phyloP scores from a whole-genome alignment of 2,888 invertebrate genomes.

The Calameuta pallipes region DNA sequence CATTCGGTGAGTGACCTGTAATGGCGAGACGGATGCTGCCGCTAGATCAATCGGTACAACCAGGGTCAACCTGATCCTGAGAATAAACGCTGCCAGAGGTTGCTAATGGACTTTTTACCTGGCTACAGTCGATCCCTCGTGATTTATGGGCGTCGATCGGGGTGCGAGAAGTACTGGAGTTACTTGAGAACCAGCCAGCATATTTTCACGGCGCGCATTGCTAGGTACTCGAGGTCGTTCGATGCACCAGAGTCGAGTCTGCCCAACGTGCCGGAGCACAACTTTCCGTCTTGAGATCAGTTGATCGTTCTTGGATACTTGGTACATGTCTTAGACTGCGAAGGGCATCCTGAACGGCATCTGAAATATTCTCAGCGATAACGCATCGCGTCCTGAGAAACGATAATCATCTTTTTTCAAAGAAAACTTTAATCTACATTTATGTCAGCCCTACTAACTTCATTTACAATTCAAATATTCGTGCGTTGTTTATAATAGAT shows the following conservation, averaged over 20 bases:
- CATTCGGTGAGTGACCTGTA: neutral
- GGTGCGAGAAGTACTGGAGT: neutral
- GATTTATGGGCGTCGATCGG: neutral
- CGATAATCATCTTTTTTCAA: neutral
- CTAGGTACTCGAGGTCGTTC: slow-evolving; percentile 32
- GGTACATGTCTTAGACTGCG: neutral
- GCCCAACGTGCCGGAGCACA: neutral
- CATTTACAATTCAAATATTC: neutral
- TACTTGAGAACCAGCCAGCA: neutral
- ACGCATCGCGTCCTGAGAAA: neutral
- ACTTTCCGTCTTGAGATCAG: neutral
- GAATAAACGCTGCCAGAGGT: neutral
- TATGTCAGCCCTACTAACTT: neutral
- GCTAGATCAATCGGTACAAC: neutral
- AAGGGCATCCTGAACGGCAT: neutral
- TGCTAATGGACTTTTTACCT: neutral
- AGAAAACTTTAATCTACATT: neutral
- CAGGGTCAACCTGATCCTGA: neutral
- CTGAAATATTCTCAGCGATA: neutral
- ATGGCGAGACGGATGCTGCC: neutral
- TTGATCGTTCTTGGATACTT: neutral
- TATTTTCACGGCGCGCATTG: slow-evolving; percentile 7
- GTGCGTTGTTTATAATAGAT: neutral
- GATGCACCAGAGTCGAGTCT: slow-evolving; percentile 21
- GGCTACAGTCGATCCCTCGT: neutral